Evolutionary conservation across 2,888 invertebrate species (phyloP).

Genomic region (Blomia tropicalis): DNA sequence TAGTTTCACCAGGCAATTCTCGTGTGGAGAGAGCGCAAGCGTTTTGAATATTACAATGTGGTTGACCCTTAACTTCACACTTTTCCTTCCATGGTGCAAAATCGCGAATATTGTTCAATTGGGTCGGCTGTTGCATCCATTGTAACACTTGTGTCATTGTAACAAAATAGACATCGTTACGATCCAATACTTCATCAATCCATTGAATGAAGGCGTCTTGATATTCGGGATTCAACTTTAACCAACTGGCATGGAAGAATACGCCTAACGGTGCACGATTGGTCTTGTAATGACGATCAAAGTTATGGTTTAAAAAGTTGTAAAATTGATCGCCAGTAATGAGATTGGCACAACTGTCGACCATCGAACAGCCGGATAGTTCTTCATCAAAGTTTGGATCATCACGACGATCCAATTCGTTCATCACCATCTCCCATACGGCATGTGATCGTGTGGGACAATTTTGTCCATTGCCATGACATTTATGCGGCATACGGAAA

Average conservation of each 20-base stretch:
- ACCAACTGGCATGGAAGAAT: conserved; percentile 86
- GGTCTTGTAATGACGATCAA: conserved; percentile 77
- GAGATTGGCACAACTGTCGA: conserved; percentile 82
- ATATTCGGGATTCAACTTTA: conserved; percentile 76
- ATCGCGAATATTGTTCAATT: conserved; percentile 64
- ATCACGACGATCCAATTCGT: conserved; percentile 78
- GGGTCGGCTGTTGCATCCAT: conserved; percentile 90
- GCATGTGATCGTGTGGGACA: conserved; percentile 67
- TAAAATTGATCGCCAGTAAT: conserved; percentile 71
- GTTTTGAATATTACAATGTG: conserved; percentile 77
- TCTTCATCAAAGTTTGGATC: conserved; percentile 85
- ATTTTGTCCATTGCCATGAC: conserved; percentile 58
- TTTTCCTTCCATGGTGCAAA: conserved; percentile 91
- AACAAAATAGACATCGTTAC: conserved; percentile 80
- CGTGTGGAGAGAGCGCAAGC: conserved; percentile 67
- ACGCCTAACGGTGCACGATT: conserved; percentile 70
- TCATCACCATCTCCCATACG: conserved; percentile 93
- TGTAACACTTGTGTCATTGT: conserved; percentile 76
- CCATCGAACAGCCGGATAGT: conserved; percentile 77
- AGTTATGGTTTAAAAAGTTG: conserved; percentile 72
- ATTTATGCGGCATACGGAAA: conserved; percentile 83
- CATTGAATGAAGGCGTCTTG: conserved; percentile 77
- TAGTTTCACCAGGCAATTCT: conserved; percentile 75
- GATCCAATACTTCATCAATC: conserved; percentile 74
- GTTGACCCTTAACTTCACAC: conserved; percentile 82